Evolutionary conservation across 2,797 vertebrate species (phyloP).

Genomic region (Pangasius krempfi): DNA sequence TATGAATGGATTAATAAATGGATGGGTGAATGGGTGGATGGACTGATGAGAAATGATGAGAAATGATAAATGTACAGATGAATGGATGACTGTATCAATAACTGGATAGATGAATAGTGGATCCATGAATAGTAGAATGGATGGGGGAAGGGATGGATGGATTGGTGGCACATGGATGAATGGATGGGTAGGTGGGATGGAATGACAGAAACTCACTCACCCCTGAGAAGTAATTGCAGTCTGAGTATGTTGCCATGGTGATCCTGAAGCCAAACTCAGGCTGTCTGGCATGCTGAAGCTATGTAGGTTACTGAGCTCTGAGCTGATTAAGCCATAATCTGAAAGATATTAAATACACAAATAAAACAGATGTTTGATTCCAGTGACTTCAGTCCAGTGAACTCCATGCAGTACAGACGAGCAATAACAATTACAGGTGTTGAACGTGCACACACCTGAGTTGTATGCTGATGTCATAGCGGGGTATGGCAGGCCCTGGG

Average conservation of each 20-base stretch:
- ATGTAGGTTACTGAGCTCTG: slow-evolving; percentile 84
- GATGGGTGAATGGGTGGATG: neutral
- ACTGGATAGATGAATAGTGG: neutral
- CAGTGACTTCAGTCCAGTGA: neutral
- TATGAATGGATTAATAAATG: neutral
- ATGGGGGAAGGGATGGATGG: neutral
- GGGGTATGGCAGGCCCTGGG: slow-evolving; percentile 86
- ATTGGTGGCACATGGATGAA: neutral
- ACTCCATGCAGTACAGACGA: neutral
- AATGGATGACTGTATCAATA: too few relatives aligned
- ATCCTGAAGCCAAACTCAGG: slow-evolving; percentile 82
- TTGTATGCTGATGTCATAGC: slow-evolving; percentile 87
- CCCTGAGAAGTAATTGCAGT: slow-evolving; percentile 83
- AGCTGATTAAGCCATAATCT: slow-evolving; percentile 90
- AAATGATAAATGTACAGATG: neutral
- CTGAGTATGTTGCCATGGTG: slow-evolving; percentile 89
- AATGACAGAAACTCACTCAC: slow-evolving; percentile 73
- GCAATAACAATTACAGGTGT: neutral
- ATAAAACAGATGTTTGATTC: neutral
- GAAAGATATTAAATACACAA: slow-evolving; percentile 40
- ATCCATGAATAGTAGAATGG: neutral
- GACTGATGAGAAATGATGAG: neutral
- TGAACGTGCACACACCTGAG: slow-evolving; percentile 74
- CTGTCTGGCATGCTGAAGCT: slow-evolving; percentile 84
- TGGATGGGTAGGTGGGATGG: neutral